These are phyloP conservation scores for Falco berigora DNA, from an alignment of 2,797 vertebrate species.

Conservation along the genomic window DNA sequence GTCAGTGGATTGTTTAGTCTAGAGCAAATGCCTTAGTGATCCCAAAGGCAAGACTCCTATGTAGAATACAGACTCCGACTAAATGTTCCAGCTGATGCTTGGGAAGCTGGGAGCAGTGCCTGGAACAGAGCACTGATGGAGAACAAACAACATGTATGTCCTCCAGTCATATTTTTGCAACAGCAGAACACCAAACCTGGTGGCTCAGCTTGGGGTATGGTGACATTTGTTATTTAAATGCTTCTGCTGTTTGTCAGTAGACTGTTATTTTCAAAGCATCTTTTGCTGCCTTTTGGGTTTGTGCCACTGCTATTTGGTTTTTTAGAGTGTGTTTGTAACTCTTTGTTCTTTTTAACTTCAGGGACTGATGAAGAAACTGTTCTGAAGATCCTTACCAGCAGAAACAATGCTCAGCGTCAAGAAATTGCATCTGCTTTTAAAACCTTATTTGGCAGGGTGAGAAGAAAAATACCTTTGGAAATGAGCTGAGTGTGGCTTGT, in stretches of 20 bases:
- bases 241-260: background rate
- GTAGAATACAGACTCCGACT: background rate
- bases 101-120: background rate
- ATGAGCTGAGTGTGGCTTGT: background rate
- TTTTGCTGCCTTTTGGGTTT: background rate
- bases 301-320: background rate
- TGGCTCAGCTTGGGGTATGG: background rate
- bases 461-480: background rate
- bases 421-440: conserved; percentile 86
- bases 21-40: background rate
- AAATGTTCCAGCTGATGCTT: background rate
- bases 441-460: conserved; percentile 89
- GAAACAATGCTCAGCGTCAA: conserved; percentile 89
- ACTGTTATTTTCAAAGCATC: background rate
- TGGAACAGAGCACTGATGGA: background rate
- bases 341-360: conserved; percentile 51
- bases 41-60: background rate
- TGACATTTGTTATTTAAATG: background rate
- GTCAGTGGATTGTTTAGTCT: background rate
- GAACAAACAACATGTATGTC: accelerated
- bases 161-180: background rate
- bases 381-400: conserved; percentile 82
- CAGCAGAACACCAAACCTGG: background rate
- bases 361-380: conserved; percentile 91
- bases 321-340: background rate